A percentile compares a stretch with the other conserved stretches of the same genome.
These are phyloP conservation scores for Anthophora plumipes DNA, from an alignment of 2,888 invertebrate species.

Conservation along the genomic window DNA sequence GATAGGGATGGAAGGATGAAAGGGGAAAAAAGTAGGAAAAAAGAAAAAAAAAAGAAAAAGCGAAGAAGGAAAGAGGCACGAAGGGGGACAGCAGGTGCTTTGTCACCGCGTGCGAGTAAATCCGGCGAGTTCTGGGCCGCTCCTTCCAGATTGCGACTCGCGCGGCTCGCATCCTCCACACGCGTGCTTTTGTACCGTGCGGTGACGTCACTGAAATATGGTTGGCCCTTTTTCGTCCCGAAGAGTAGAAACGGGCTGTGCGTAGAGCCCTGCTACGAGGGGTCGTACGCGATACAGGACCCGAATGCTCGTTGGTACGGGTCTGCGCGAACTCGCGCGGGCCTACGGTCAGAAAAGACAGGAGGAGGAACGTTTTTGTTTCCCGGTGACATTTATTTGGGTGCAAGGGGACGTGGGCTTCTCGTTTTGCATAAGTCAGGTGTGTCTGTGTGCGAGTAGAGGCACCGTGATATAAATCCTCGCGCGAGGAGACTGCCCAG, in stretches of 20 bases:
- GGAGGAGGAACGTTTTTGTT: conserved; percentile 79
- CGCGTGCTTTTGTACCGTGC: conserved; percentile 77
- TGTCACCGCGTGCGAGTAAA: conserved; percentile 83
- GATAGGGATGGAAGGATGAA: conserved; percentile 2
- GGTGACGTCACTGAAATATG: conserved; percentile 80
- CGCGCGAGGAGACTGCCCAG: conserved; percentile 78
- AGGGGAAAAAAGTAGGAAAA: conserved; percentile 73
- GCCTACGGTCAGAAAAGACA: conserved; percentile 63
- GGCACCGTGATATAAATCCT: conserved; percentile 82
- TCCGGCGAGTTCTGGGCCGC: conserved; percentile 77
- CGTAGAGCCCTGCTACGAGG: conserved; percentile 31
- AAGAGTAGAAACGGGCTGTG: conserved; percentile 18
- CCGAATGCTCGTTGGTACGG: conserved; percentile 38
- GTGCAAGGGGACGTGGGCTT: conserved; percentile 75
- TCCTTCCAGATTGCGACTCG: conserved; percentile 72
- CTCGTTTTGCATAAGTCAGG: conserved; percentile 84
- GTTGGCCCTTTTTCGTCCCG: conserved; percentile 62
- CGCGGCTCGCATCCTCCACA: conserved; percentile 66
- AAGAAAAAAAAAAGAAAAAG: conserved; percentile 70
- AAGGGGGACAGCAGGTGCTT: conserved; percentile 84
- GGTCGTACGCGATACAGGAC: conserved; percentile 37
- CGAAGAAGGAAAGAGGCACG: conserved; percentile 68
- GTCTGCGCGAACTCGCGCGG: conserved; percentile 59
- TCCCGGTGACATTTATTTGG: conserved; percentile 83
- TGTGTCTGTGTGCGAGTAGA: conserved; percentile 78